Evolutionary conservation across 2,888 invertebrate species (phyloP), one percentile per base, ranked within the genome.

Genomic region (Autographa pulchrina): DNA sequence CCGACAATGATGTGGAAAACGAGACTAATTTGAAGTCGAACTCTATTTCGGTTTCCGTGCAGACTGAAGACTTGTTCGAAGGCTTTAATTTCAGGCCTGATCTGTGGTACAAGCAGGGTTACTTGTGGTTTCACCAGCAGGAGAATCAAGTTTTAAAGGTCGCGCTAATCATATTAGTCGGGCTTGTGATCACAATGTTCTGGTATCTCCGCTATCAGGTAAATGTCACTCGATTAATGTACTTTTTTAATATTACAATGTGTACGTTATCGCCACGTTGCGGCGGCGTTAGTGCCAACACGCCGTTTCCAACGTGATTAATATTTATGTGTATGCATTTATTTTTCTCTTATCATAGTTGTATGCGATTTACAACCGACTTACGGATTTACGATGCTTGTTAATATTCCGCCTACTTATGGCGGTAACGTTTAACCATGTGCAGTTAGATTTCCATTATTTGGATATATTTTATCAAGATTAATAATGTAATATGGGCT

Each of bases 151-250:
- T 96, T 4, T 91, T 98, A 0, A 98, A 98, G 91, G 94, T 98
- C 60, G 96, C 97, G 25, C 90, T 98, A 2, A 97, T 97, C 43
- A 96, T 98, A 68, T 93, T 98, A 62, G 96, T 97, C 41, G 97
- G 97, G 62, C 96, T 97, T 75, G 97, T 98, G 70, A 95, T 98
- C 72, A 96, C 97, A 25, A 97, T 98, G 97, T 97, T 97, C 89
- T 98, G 97, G 97, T 98, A 98, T 88, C 96, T 97, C 56, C 96
- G 97, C 86, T 96, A 97, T 91, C 97, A 98, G 93, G 97, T 97
- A 88, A 94, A 18, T 70, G 68, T 25, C 65, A 59, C 54, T 56
- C 56, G 54, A 78, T 65, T 73, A 61, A 32, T 68, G 54, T 62
- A 48, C 62, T 0, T 61, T 68, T 58, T 20, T 25, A 25, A 56